These are phyloP conservation scores for Corydoras maculifer DNA, from an alignment of 2,113 vertebrate species.

Conservation along the genomic window DNA sequence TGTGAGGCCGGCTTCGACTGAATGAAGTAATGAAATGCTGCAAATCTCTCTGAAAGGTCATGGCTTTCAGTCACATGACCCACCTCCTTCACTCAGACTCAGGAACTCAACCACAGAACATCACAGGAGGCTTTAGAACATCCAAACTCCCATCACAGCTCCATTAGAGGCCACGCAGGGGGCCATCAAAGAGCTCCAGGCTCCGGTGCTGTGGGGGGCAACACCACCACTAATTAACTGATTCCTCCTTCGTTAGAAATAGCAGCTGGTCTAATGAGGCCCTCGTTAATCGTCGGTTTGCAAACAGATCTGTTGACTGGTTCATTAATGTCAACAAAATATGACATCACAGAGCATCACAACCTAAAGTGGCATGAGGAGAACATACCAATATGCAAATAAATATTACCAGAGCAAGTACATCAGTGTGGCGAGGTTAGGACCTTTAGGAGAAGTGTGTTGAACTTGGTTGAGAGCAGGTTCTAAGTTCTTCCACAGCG, in stretches of 20 bases:
- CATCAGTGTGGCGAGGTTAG: no score
- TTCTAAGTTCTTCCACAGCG: no score
- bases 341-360: no score
- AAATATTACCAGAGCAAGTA: background rate
- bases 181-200: constrained; percentile 20
- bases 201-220: background rate
- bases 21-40: background rate
- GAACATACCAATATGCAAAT: background rate
- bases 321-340: no score
- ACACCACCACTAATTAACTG: constrained; percentile 13
- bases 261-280: background rate
- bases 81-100: background rate
- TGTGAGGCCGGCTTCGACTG: no score
- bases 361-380: background rate
- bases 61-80: background rate
- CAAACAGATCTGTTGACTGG: background rate
- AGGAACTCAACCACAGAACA: background rate
- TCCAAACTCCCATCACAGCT: constrained; percentile 1
- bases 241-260: background rate
- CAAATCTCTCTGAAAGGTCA: background rate
- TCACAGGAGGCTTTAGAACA: constrained; percentile 15
- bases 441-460: no score
- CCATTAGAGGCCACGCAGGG: background rate
- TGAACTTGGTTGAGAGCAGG: no score
- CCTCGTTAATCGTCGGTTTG: background rate